Base-by-base conservation (phyloP, 2,888 invertebrate genomes). In the Oithona nana region DNA sequence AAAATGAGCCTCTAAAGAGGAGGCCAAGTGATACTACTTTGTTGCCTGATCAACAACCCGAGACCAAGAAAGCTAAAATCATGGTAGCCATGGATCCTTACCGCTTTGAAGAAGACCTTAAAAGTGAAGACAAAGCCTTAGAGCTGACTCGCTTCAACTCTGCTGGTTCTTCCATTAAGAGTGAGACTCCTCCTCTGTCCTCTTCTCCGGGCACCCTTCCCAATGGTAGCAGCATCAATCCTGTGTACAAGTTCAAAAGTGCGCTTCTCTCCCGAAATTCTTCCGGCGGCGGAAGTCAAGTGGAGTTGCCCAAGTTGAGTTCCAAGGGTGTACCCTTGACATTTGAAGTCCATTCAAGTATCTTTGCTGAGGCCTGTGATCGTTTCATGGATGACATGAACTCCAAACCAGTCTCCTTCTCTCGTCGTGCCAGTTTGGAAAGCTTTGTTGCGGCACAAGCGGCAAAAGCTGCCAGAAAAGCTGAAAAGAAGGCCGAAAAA, bases 181-280 rank as follows among this genome's bases (percentile, higher is more conserved):
- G 39, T 6, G 6, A 11, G 8, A 16, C 8, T 16, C 39, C 16
- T 39, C 39, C 6, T 6, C 39, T 11, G 39, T 6, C 39, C 39
- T 11, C 6, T 16, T 39, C 39, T 11, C 39, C 39, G 39, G 39
- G 39, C 39, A 6, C 39, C n/a, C n/a, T n/a, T n/a, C n/a, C n/a
- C n/a, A n/a, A n/a, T n/a, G n/a, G n/a, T 6, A 39, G 39, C 16
- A 39, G 39, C 39, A 16, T 39, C 6, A 39, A 54, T 54, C 24
- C 54, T 3, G 54, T 20, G 2, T 54, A 54, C 54, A 54, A 54
- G 54, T 54, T 54, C 54, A 54, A 54, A 26, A 54, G 54, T 54
- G 54, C 54, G 13, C 26, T 54, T 3, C 26, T 54, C 24, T 54
- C 54, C 1, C 20, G 54, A 24, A 26, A 54, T 16, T n/a, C n/a